A percentile compares a stretch with the other conserved stretches of the same genome.
These are phyloP conservation scores for Empidonax traillii DNA, from an alignment of 2,113 vertebrate genomes.

Conservation along the genomic window DNA sequence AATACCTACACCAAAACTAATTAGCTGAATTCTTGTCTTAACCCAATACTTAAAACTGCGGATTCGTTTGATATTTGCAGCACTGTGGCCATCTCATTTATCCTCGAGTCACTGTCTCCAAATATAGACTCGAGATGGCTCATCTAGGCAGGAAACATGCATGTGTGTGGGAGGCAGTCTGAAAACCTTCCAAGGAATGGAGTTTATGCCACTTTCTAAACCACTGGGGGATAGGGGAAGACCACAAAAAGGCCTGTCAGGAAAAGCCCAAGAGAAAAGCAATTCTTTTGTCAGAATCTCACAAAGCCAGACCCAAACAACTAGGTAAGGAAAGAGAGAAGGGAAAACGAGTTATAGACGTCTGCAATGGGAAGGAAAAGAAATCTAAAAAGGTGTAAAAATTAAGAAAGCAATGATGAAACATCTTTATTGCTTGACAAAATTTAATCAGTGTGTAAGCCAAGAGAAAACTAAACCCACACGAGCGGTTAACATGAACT, in stretches of 20 bases:
- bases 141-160: neutral
- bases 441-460: neutral
- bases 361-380: neutral
- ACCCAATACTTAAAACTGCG: neutral
- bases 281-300: neutral
- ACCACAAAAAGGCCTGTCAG: neutral
- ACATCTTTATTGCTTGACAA: neutral
- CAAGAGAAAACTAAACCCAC: neutral
- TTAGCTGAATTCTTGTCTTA: neutral
- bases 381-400: neutral
- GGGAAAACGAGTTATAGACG: neutral
- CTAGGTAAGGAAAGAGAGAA: neutral
- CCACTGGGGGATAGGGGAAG: neutral
- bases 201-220: neutral
- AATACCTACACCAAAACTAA: neutral
- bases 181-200: neutral
- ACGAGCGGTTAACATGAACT: neutral
- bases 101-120: neutral
- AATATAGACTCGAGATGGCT: neutral
- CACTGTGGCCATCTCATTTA: neutral
- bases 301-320: neutral
- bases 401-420: neutral
- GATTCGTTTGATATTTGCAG: constrained; percentile 4
- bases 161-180: neutral
- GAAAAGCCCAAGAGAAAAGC: neutral